Percentiles rank a stretch among this genome's conserved stretches.
Evolutionary conservation across 2,113 vertebrate species (phyloP).

Genomic region (Gobio gobio): DNA sequence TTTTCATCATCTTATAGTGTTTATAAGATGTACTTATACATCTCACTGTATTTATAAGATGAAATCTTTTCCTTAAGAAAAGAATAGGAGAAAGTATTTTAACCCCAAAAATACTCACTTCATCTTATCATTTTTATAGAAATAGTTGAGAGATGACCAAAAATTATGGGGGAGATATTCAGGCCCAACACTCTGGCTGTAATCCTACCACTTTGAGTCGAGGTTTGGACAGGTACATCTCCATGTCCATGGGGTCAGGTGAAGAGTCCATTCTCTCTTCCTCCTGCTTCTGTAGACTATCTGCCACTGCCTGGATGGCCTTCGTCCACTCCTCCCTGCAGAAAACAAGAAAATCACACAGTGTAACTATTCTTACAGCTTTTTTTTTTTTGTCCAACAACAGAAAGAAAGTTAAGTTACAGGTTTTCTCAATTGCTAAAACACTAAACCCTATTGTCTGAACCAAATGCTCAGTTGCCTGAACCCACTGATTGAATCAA

Average conservation of each 20-base stretch:
- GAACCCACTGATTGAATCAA: no score
- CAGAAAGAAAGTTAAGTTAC: background rate
- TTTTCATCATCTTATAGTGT: no score
- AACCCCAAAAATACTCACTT: background rate
- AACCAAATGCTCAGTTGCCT: no score
- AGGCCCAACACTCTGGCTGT: no score
- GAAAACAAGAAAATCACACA: background rate
- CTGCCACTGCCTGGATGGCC: slow-evolving; percentile 93
- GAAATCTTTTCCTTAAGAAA: no score
- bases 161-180: background rate
- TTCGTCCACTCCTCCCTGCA: slow-evolving; percentile 95
- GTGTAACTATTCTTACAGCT: background rate
- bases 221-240: slow-evolving; percentile 92
- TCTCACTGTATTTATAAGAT: no score
- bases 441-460: no score
- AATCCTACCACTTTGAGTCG: slow-evolving; percentile 71
- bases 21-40: no score
- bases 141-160: background rate
- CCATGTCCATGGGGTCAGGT: slow-evolving; percentile 88
- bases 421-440: no score
- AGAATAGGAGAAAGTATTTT: no score
- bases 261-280: slow-evolving; percentile 95
- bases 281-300: slow-evolving; percentile 94
- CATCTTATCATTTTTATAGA: background rate
- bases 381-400: background rate